A percentile compares a stretch with the other conserved stretches of the same genome.
phyloP scores from a whole-genome alignment of 2,888 invertebrate species.

The Punctoribates punctum region DNA sequence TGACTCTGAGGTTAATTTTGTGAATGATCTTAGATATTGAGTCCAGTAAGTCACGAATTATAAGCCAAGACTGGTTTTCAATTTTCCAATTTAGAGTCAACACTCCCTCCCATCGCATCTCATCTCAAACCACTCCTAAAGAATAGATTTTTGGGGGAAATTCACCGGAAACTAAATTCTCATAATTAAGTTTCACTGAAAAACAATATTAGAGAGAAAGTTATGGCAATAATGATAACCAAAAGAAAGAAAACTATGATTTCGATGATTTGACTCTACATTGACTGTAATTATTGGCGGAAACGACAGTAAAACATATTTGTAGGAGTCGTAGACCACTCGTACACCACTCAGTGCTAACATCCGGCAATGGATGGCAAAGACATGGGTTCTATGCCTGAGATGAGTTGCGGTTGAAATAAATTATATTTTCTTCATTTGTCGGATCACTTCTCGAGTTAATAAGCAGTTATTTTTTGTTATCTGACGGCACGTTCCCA shows the following conservation, averaged over 20 bases:
- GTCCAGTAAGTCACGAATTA: conserved; percentile 29
- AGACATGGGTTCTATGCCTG: neutral
- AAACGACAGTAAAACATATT: neutral
- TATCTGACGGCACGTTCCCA: conserved; percentile 13
- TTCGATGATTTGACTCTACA: neutral
- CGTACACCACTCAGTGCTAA: neutral
- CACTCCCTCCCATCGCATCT: neutral
- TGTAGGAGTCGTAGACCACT: no score
- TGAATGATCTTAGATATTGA: neutral
- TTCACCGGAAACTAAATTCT: conserved; percentile 25
- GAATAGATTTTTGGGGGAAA: neutral
- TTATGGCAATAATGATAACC: neutral
- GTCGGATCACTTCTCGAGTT: conserved; percentile 14
- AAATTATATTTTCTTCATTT: neutral
- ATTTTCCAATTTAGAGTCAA: neutral
- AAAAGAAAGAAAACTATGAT: neutral
- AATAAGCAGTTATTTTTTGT: conserved; percentile 23
- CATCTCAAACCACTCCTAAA: neutral
- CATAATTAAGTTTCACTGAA: conserved; percentile 8
- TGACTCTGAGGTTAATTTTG: neutral
- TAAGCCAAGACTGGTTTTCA: conserved; percentile 10
- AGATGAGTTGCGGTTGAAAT: neutral
- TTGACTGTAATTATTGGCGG: conserved; percentile 17
- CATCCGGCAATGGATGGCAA: conserved; percentile 18
- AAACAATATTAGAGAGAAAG: conserved; percentile 21